A percentile compares a stretch with the other conserved stretches of the same genome.
Conservation (phyloP, 2,888 invertebrate genomes). For the Eupelmus urozonus region DNA sequence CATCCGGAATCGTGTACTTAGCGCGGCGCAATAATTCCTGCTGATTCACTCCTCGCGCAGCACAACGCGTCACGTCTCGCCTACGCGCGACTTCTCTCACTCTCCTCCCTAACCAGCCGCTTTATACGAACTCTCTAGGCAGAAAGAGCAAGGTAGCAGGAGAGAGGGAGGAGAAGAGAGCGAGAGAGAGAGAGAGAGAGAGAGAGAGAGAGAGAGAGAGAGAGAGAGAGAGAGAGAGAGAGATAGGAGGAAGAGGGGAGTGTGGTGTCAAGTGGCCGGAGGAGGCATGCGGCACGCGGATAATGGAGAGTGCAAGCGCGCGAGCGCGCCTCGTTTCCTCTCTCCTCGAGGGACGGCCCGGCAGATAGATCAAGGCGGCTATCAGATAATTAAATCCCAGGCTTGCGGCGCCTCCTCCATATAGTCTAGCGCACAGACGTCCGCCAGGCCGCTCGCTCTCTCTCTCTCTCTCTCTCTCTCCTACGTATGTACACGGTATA, state of each 20-base stretch:
- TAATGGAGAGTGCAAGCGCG: conserved; percentile 25
- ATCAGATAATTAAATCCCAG: conserved; percentile 73
- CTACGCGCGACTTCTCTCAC: no score
- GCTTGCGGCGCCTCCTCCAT: conserved; percentile 50
- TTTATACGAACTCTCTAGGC: no score
- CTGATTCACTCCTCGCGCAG: conserved; percentile 12
- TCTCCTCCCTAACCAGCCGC: no score
- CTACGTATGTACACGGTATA: conserved; percentile 31
- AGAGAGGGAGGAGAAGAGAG: neutral
- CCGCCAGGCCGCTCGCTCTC: no score
- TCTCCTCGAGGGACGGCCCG: conserved; percentile 49
- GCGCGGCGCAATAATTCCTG: conserved; percentile 19
- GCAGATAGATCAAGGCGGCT: conserved; percentile 67
- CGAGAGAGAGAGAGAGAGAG: no score
- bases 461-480: no score
- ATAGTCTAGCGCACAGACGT: neutral
- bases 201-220: no score
- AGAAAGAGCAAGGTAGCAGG: no score
- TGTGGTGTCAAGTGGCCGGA: conserved; percentile 19
- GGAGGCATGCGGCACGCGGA: conserved; percentile 34
- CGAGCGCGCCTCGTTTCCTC: conserved; percentile 27
- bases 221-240: no score
- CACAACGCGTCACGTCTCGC: no score
- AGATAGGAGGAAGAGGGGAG: conserved; percentile 1
- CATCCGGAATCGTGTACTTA: neutral